Evolutionary conservation across 2,797 vertebrate genomes (phyloP), one percentile per base, ranked within the genome.

Genomic region (Chelon labrosus): DNA sequence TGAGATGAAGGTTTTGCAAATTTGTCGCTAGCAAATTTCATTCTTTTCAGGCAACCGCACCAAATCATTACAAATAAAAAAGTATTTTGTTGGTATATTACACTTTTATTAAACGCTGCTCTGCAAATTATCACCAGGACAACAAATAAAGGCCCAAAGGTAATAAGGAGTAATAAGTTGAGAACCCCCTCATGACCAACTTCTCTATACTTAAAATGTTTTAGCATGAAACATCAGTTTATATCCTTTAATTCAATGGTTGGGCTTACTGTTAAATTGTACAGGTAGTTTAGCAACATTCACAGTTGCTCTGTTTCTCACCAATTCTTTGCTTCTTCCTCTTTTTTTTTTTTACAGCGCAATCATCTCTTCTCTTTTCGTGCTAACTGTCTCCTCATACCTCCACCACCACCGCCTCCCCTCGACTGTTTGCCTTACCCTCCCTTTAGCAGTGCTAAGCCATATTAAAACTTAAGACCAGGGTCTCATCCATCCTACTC

Each of bases 391-490:
- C 57, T 65, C 8, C 35, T 56, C 27, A 22, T 35, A 19, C 25
- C 52, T 55, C 17, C 57, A 19, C 27, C 47, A 12, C 44, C 47
- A 10, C 44, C 44, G 11, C 46, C 27, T 39, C 60, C 31, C 37
- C 58, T 37, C 38, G 57, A 16, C 44, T 46, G 44, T n/a, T 12
- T 13, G 35, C 53, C 17, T 44, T 27, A 3, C 50, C 3, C 61
- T 65, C 56, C n/a, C 51, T 76, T 63, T 70, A 65, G 71, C 63
- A 59, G 41, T 14, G 58, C 52, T 12, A 11, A 52, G 65, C 22
- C 50, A 73, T 76, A 86, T 83, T 85, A 86, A 85, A 86, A 83
- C 76, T 69, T 62, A 60, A 72, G 77, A 72, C 64, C 69, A 60
- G 69, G 65, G 53, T 77, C 83, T 84, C 81, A 81, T 85, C 61